Conservation (phyloP, 2,888 invertebrate species). For the Ectropis crepuscularia region DNA sequence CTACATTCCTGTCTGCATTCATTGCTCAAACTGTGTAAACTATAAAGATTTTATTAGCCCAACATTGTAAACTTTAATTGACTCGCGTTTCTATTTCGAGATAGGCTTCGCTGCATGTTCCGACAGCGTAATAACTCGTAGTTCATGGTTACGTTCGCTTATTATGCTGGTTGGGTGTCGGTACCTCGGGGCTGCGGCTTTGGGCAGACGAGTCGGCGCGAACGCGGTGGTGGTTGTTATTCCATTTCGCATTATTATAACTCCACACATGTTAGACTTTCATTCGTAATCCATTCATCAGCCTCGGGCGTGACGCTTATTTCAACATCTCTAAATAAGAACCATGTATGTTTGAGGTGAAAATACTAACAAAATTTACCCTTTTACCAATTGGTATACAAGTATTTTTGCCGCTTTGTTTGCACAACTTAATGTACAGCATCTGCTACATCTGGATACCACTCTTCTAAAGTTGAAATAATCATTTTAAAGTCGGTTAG, state of each 20-base stretch:
- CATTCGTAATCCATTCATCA: constrained; percentile 69
- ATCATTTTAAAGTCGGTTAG: too few species aligned
- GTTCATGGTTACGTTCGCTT: constrained; percentile 68
- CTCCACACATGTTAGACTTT: constrained; percentile 65
- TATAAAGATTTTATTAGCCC: constrained; percentile 27
- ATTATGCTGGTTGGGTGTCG: constrained; percentile 56
- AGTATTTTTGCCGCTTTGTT: too few species aligned
- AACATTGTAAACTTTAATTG: constrained; percentile 39
- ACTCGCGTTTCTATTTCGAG: constrained; percentile 38
- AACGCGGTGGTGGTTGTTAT: constrained; percentile 51
- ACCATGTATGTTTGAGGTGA: constrained; percentile 31
- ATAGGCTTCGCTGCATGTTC: constrained; percentile 41
- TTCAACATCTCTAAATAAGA: constrained; percentile 48
- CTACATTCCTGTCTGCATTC: constrained; percentile 39
- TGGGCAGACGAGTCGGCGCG: constrained; percentile 56
- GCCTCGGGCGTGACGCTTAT: constrained; percentile 62
- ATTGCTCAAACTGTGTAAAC: constrained; percentile 36
- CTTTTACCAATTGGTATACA: background rate
- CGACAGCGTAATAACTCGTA: constrained; percentile 56
- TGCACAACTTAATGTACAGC: too few species aligned
- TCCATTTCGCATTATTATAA: constrained; percentile 74
- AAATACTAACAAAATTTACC: constrained; percentile 20
- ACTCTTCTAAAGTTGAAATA: too few species aligned
- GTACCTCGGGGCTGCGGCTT: constrained; percentile 62
- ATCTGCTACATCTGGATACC: too few species aligned